Evolutionary conservation across 1,140 invertebrate genomes (phyloP), one percentile per base, ranked within the genome.

Genomic region (Zaprionus camerounensis): DNA sequence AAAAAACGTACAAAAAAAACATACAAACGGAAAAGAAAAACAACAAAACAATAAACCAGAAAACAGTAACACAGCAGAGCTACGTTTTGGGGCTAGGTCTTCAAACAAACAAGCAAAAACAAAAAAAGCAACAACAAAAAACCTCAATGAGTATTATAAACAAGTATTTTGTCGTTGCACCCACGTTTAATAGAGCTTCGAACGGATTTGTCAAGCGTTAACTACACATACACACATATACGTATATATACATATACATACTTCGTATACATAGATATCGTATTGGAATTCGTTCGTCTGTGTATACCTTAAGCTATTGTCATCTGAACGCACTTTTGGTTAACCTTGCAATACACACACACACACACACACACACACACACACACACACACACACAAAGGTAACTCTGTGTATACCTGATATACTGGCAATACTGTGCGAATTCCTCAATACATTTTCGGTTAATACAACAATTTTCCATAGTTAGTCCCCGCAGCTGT

Each of bases 111-210:
- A 31, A 58, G 7, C 5, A 26, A 28, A 61, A 61, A 53, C 11
- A 34, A 11, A 49, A n/a, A 22, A 22, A 62, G 24, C 9, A 61
- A 24, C 34, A 12, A n/a, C n/a, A 22, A 61, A 46, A 51, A 36
- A 59, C 44, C 24, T 31, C 46, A 63, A 70, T 28, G 49, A 57
- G 59, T 51, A 56, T 49, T 36, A 55, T 59, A 71, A 44, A 70
- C 62, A 57, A 68, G 51, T 75, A 70, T 75, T 70, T 70, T 74
- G 67, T 22, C 58, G 67, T 58, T 64, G 67, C 72, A 75, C 72
- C 72, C 72, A 75, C 72, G 72, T 75, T 57, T 71, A 22, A 17
- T 56, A 44, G 20, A 44, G 53, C 59, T 26, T 63, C 59, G 44
- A 71, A 41, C 56, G 68, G 68, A 71, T 65, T 65, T 71, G 61